Base-by-base conservation (phyloP, 2,888 invertebrate species). In the Mimumesa dahlbomi region DNA sequence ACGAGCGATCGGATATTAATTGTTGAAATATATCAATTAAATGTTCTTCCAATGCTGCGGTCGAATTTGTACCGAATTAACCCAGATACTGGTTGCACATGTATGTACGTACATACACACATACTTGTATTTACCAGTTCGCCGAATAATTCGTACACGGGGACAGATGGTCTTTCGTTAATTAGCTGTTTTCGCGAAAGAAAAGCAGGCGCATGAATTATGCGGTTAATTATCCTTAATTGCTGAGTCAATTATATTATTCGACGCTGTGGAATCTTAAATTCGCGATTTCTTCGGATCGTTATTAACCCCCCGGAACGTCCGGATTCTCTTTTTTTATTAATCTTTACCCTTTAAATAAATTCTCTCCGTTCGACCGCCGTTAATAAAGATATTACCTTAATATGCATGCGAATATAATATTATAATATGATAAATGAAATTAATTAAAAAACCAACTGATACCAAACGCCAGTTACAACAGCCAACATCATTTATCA, bases 131-230 rank as follows among this genome's bases (percentile, higher is more conserved):
- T n/a, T n/a, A n/a, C n/a, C n/a, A 14, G 25, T 13, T 16, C 42
- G 48, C 19, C 36, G 45, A 45, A 63, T 59, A 48, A 22, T 54
- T 18, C 22, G 21, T 49, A 19, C 29, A 50, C 29, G 36, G 21
- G 18, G 42, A 42, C 70, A 62, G 68, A 68, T 56, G 57, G 43
- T 43, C 59, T 64, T 43, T 53, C 68, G 57, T 56, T 77, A 74
- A 74, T 77, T 77, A 57, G 50, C 49, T 9, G 54, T 50, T 66
- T 74, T 72, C 74, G 46, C 56, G 19, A n/a, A 38, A 65, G 58
- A 54, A 72, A 74, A 80, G 61, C 7, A 25, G 14, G 14, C 7
- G 31, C 40, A 52, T 62, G 54, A 62, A 56, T 62, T 52, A 62
- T 50, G 6, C 69, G 62, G 25, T 19, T 52, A 45, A 69, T 70